Evolutionary conservation across 2,888 invertebrate genomes (phyloP), one percentile per base, ranked within the genome.

Genomic region (Tetrapedia diversipes): DNA sequence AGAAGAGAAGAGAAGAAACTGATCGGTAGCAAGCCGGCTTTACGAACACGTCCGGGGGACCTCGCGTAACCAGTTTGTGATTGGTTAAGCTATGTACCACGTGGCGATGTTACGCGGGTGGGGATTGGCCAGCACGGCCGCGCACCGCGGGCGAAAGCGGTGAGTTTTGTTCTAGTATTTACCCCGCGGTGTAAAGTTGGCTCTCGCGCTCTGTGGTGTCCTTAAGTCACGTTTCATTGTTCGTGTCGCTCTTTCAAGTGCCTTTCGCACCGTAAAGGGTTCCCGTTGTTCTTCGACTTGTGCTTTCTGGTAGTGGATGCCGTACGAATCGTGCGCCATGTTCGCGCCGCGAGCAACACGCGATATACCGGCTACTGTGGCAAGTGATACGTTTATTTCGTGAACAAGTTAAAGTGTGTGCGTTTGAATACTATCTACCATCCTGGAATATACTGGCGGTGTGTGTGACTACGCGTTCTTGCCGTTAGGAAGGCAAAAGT

Each of bases 161-260:
- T 78, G 86, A 84, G 83, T 86, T 88, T 87, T 85, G 85, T 89
- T 87, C 88, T 89, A 86, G 87, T 88, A 89, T 89, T 89, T 89
- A 87, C 87, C 87, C 79, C 85, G 89, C 87, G 87, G 86, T 87
- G 87, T 86, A 87, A 89, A 86, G 87, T 79, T 79, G 86, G 79
- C 81, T 83, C 84, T 81, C 81, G 80, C 82, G 79, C 84, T 80
- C 71, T 74, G 54, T 66, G 69, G 64, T 77, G 71, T 75, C 81
- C 65, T 78, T 66, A 80, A 81, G 70, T 80, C 79, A 79, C 67
- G 79, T 80, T 75, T 71, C 79, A 79, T 80, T 80, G 80, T 80
- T 70, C 80, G 80, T 63, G 69, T 49, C 57, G 64, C 54, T 72
- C 37, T 27, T 61, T 43, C 66, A 63, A 45, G 51, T 61, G 64